phyloP scores from a whole-genome alignment of 2,797 vertebrate genomes.

The Liparis tanakae region DNA sequence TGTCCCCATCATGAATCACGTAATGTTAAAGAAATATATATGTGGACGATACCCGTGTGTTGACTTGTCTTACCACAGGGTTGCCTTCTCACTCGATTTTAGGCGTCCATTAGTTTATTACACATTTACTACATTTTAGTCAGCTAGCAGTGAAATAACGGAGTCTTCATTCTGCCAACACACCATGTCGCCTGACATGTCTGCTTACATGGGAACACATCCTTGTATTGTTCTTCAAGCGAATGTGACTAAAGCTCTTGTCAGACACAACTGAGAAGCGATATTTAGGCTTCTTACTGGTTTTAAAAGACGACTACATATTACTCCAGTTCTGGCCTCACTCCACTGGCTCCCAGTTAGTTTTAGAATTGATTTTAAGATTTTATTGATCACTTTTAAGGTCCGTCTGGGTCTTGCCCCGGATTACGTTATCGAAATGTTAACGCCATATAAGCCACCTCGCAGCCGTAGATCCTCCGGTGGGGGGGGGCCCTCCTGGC shows the following conservation, averaged over 20 bases:
- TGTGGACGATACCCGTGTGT: not conserved
- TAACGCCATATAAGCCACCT: too few relatives aligned
- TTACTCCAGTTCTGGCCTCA: too few relatives aligned
- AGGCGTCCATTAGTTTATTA: slow-evolving; percentile 9
- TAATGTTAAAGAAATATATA: not conserved
- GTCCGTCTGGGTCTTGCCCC: too few relatives aligned
- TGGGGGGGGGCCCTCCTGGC: too few relatives aligned
- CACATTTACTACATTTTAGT: slow-evolving; percentile 12
- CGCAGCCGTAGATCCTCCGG: too few relatives aligned
- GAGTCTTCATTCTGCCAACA: slow-evolving; percentile 19
- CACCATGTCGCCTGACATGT: not conserved
- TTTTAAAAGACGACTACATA: too few relatives aligned
- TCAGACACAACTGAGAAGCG: not conserved
- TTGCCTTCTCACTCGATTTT: not conserved
- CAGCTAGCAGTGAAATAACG: slow-evolving; percentile 7
- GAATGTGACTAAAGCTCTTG: not conserved
- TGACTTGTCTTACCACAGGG: slow-evolving; percentile 19
- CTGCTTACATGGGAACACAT: slow-evolving; percentile 8
- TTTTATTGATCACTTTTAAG: too few relatives aligned
- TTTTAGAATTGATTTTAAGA: too few relatives aligned
- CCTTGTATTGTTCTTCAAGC: not conserved
- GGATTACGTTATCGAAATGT: too few relatives aligned
- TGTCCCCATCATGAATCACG: slow-evolving; percentile 40
- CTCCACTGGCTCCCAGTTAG: too few relatives aligned
- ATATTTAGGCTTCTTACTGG: too few relatives aligned